Conservation (phyloP, 2,797 vertebrate species). For the Sebastes matsubarae region DNA sequence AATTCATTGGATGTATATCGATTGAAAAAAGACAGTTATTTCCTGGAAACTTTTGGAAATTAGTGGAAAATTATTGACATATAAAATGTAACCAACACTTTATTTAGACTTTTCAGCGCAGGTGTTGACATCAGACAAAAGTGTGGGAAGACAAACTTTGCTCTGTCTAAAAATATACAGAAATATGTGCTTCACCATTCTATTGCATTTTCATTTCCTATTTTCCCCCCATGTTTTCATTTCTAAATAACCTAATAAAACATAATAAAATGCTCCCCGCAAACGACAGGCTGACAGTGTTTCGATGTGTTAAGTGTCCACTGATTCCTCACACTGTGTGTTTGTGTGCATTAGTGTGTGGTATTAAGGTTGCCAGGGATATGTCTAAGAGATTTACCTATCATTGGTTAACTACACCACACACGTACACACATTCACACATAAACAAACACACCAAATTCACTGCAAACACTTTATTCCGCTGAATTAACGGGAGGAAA, state of each 20-base stretch:
- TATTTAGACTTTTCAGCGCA: neutral
- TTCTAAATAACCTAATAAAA: slow-evolving; percentile 15
- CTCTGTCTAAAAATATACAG: neutral
- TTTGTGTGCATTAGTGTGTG: slow-evolving; percentile 24
- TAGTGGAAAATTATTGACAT: neutral
- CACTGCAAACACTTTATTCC: slow-evolving; percentile 38
- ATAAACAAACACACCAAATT: neutral
- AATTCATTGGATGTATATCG: neutral
- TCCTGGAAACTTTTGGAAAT: neutral
- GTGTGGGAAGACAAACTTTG: no score
- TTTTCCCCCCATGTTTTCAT: neutral
- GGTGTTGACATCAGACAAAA: neutral
- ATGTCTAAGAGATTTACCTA: slow-evolving; percentile 47
- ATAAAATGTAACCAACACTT: neutral
- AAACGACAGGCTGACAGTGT: slow-evolving; percentile 1
- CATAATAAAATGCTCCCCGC: neutral
- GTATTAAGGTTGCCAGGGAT: slow-evolving; percentile 42
- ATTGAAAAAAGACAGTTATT: neutral
- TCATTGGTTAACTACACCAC: slow-evolving; percentile 35
- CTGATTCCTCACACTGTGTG: slow-evolving; percentile 11
- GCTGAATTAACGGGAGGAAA: slow-evolving; percentile 46
- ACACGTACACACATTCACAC: neutral
- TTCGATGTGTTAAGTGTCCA: neutral
- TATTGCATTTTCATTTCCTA: neutral
- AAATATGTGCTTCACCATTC: neutral